Base-by-base conservation (phyloP, 1,140 invertebrate species). In the Lerema accius region DNA sequence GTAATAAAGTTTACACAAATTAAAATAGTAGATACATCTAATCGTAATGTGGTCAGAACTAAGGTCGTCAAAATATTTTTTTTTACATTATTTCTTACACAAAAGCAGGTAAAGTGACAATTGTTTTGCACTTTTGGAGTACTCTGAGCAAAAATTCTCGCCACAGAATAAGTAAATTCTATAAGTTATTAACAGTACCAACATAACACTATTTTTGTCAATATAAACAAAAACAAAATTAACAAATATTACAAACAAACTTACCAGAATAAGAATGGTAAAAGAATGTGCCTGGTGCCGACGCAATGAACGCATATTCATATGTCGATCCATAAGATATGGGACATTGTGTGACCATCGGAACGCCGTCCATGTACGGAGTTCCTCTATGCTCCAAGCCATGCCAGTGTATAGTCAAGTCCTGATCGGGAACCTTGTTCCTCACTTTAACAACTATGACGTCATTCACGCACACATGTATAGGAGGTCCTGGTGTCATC, bases 381-480 rank as follows among this genome's bases (percentile, higher is more conserved):
- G 94, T 94, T 45, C 94, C 95, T 11, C 86, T 83, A 80, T 96
- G 95, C 4, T 93, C 91, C 40, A 96, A 91, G 0, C 96, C 96
- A 73, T 95, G 93, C 95, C 95, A 97, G 82, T 97, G 96, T 13
- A 97, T 89, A 0, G 94, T 92, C 0, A 94, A 81, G 35, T 93
- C 93, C 66, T 95, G 93, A 11, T 94, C 94, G 1, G 93, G 92
- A 13, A 96, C 86, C 42, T 93, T 92, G 77, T 97, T 97, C 9
- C 93, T 92, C 0, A 98, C 94, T 86, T 97, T 95, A 0, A 97
- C 94, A 0, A 97, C 92, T 0, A 98, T 82, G 0, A 95, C 94
- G 71, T 98, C 97, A 64, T 96, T 95, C 71, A 96, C 92, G 69
- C 96, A 98, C 0, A 97, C 96, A 86, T 97, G 94, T 49, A 98